Percentiles rank a stretch among this genome's conserved stretches.
phyloP scores from a whole-genome alignment of 2,797 vertebrate species.

The Pangasius djambal region DNA sequence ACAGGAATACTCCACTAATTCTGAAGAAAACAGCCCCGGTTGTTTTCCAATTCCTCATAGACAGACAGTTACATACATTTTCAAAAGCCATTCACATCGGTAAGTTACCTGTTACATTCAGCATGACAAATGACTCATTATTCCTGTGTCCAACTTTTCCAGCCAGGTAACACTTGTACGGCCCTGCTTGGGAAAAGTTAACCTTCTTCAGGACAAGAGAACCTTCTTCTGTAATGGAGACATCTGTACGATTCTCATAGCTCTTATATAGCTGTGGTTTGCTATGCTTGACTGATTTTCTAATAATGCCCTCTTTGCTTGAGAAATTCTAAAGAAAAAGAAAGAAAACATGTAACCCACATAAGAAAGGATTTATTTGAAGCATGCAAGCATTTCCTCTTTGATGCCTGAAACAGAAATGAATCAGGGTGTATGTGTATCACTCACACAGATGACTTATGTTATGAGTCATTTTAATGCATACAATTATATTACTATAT shows the following conservation, averaged over 20 bases:
- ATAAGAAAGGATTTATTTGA: background rate
- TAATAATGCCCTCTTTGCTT: background rate
- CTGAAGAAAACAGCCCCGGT: background rate
- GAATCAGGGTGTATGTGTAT: background rate
- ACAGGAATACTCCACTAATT: background rate
- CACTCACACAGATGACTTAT: background rate
- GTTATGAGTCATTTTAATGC: background rate
- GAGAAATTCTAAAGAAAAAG: background rate
- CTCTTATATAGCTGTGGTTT: background rate
- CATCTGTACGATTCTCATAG: background rate
- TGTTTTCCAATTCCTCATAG: background rate
- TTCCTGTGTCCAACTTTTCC: slow-evolving; percentile 59
- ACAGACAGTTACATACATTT: background rate
- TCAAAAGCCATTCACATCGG: background rate
- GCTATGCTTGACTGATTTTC: background rate
- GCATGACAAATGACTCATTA: background rate
- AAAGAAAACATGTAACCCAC: too few species aligned
- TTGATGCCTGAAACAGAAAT: background rate
- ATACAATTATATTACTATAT: background rate
- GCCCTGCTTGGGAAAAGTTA: slow-evolving; percentile 62
- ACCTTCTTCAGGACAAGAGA: slow-evolving; percentile 61
- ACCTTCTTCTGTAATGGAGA: slow-evolving; percentile 42
- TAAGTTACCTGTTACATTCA: slow-evolving; percentile 66
- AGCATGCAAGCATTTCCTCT: background rate
- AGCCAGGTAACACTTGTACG: slow-evolving; percentile 63